These are phyloP conservation scores for Molorchus minor DNA, from an alignment of 2,888 invertebrate species.

Conservation along the genomic window DNA sequence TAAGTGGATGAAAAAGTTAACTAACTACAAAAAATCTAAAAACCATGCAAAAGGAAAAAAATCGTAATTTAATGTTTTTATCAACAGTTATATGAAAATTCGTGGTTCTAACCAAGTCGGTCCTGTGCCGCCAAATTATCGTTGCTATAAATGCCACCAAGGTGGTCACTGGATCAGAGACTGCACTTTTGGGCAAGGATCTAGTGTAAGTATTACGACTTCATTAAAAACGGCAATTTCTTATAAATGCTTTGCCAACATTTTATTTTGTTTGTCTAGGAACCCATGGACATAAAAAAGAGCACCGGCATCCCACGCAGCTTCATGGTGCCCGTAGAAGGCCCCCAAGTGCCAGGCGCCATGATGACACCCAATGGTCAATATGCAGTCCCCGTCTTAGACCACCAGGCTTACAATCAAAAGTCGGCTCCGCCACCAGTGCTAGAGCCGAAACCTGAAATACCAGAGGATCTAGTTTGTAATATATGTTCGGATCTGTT, in stretches of 20 bases:
- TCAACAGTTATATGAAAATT: constrained; percentile 85
- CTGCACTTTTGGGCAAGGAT: constrained; percentile 79
- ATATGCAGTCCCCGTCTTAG: constrained; percentile 88
- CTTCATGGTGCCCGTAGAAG: constrained; percentile 94
- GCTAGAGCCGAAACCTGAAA: constrained; percentile 72
- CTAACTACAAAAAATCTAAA: constrained; percentile 12
- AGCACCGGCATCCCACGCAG: constrained; percentile 98
- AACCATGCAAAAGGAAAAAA: too few species aligned
- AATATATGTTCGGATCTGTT: constrained; percentile 91
- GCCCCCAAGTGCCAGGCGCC: constrained; percentile 88
- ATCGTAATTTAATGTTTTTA: constrained; percentile 8
- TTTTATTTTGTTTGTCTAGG: constrained; percentile 60
- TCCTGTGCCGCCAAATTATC: constrained; percentile 89
- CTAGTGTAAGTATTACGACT: constrained; percentile 63
- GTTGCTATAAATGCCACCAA: constrained; percentile 94
- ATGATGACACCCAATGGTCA: constrained; percentile 89
- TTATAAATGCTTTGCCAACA: not conserved
- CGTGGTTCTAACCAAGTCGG: constrained; percentile 89
- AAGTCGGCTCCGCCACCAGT: constrained; percentile 60
- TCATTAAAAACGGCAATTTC: not conserved
- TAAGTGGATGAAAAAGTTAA: constrained; percentile 64
- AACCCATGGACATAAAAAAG: constrained; percentile 83
- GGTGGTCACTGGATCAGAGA: constrained; percentile 98
- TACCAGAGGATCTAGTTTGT: constrained; percentile 93
- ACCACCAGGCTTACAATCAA: constrained; percentile 84